A percentile compares a stretch with the other conserved stretches of the same genome.
Evolutionary conservation across 92 coral and sea anemone species (phyloP).

Genomic region (Bergia sp.): DNA sequence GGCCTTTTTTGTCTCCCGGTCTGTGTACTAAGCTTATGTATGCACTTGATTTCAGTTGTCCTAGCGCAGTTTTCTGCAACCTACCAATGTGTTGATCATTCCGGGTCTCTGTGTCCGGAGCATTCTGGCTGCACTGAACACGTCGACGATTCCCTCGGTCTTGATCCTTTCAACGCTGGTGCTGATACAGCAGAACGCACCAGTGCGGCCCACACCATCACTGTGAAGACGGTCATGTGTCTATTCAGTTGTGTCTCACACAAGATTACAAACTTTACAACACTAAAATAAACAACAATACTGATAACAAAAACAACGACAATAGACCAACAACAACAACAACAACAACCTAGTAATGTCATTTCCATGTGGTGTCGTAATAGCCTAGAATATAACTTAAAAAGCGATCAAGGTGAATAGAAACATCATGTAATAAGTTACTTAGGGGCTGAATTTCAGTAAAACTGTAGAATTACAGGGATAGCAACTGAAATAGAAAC

Average conservation of each 20-base stretch:
- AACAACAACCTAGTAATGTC: too few relatives aligned
- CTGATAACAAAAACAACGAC: too few relatives aligned
- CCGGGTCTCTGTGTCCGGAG: conserved; percentile 43
- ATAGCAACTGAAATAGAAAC: too few relatives aligned
- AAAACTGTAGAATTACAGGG: too few relatives aligned
- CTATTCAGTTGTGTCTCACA: neutral
- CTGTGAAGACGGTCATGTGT: neutral
- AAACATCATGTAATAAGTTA: too few relatives aligned
- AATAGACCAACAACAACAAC: too few relatives aligned
- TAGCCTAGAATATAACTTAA: too few relatives aligned
- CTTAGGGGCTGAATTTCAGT: too few relatives aligned
- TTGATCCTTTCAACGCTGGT: conserved; percentile 37
- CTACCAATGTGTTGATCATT: conserved; percentile 25
- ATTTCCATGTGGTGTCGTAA: too few relatives aligned
- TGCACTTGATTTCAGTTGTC: neutral
- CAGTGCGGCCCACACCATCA: conserved; percentile 54
- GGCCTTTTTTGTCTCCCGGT: neutral
- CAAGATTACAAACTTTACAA: neutral
- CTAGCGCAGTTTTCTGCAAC: neutral
- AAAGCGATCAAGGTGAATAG: too few relatives aligned
- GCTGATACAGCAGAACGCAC: conserved; percentile 42
- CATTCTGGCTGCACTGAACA: conserved; percentile 20
- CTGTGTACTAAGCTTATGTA: neutral
- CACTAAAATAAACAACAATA: neutral
- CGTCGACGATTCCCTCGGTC: conserved; percentile 31